Evolutionary conservation across 2,888 invertebrate genomes (phyloP).

Genomic region (Clostera curtula): DNA sequence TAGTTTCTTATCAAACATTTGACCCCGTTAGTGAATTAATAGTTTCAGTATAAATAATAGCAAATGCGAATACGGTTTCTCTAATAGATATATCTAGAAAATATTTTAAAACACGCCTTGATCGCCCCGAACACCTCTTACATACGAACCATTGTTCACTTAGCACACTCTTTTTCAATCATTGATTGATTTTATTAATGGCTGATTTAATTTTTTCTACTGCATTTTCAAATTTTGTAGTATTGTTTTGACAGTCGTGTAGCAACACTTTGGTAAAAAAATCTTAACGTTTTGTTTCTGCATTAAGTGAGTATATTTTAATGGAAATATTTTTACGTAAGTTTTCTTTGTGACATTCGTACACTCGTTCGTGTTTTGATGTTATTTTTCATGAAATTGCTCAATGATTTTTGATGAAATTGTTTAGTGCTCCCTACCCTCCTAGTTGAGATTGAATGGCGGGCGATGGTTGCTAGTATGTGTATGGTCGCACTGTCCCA

Average conservation of each 20-base stretch:
- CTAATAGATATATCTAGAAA: conserved; percentile 28
- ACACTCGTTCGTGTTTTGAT: conserved; percentile 41
- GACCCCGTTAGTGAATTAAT: conserved; percentile 31
- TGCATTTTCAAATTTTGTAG: conserved; percentile 25
- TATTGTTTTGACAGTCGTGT: conserved; percentile 28
- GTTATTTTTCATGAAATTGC: conserved; percentile 62
- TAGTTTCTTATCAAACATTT: conserved; percentile 12
- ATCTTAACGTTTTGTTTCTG: conserved; percentile 29
- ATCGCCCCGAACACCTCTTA: conserved; percentile 36
- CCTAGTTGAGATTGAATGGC: conserved; percentile 45
- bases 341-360: conserved; percentile 30
- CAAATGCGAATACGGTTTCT: conserved; percentile 37
- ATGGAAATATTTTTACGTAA: conserved; percentile 25
- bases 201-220: conserved; percentile 26
- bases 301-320: conserved; percentile 26
- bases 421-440: conserved; percentile 59
- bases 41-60: conserved; percentile 43
- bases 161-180: conserved; percentile 33
- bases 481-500: conserved; percentile 67
- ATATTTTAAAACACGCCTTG: conserved; percentile 45
- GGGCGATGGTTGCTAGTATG: conserved; percentile 48
- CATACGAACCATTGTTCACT: conserved; percentile 31
- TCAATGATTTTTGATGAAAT: conserved; percentile 56
- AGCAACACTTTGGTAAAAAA: conserved; percentile 36
- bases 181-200: conserved; percentile 22